These are phyloP conservation scores for Musca domestica DNA, from an alignment of 1,140 invertebrate genomes.

Conservation along the genomic window DNA sequence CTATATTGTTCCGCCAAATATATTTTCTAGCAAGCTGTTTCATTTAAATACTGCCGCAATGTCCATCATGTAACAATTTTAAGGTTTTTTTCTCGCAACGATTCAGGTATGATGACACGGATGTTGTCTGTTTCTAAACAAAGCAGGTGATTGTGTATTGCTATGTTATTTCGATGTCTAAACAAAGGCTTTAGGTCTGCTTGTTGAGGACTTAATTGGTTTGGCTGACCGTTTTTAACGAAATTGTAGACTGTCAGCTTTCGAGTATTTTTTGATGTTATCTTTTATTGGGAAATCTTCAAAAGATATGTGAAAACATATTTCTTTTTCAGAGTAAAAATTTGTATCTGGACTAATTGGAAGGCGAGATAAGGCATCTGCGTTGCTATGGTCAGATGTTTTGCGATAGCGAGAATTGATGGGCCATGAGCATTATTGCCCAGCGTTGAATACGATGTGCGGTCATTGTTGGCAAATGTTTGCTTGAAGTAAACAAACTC, in stretches of 20 bases:
- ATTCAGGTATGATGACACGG: conserved; percentile 31
- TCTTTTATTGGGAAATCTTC: too few species aligned
- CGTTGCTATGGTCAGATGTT: conserved; percentile 31
- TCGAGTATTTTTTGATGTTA: conserved; percentile 21
- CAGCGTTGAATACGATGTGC: conserved; percentile 42
- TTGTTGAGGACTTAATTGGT: neutral
- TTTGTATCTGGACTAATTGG: neutral
- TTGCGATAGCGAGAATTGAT: conserved; percentile 32
- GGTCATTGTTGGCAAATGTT: conserved; percentile 33
- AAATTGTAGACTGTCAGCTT: conserved; percentile 8
- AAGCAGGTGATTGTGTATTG: conserved; percentile 33
- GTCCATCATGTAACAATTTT: conserved; percentile 47
- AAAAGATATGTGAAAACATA: too few species aligned
- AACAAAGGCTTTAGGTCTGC: conserved; percentile 13
- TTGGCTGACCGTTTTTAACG: conserved; percentile 13
- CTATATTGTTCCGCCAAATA: conserved; percentile 51
- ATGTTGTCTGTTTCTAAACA: conserved; percentile 34
- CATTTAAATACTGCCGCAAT: conserved; percentile 52
- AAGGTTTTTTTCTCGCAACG: conserved; percentile 30
- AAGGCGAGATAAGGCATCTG: conserved; percentile 25
- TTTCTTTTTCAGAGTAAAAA: conserved; percentile 29
- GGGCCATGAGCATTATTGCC: too few species aligned
- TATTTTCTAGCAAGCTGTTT: conserved; percentile 50
- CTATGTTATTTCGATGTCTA: neutral
- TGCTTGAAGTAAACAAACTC: conserved; percentile 38